Evolutionary conservation across 2,113 vertebrate species (phyloP).

Genomic region (Onychostoma macrolepis): DNA sequence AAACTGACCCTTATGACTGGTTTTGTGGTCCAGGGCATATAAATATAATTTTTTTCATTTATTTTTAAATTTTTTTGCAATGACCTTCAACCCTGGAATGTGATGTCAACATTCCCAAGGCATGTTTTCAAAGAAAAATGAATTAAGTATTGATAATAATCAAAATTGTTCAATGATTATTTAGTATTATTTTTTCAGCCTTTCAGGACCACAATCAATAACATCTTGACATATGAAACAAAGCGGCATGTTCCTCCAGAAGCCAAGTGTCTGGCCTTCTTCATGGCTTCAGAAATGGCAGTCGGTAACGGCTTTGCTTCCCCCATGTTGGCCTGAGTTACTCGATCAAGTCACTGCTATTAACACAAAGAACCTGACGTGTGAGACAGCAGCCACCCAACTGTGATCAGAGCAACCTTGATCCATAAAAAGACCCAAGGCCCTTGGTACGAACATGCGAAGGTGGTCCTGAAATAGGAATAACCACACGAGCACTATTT

Average conservation of each 20-base stretch:
- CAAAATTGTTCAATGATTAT: not conserved
- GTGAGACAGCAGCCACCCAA: not conserved
- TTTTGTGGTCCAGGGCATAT: too few relatives aligned
- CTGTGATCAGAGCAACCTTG: not conserved
- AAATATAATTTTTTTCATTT: too few relatives aligned
- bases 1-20: too few relatives aligned
- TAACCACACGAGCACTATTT: constrained; percentile 28
- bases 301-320: constrained; percentile 15
- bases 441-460: not conserved
- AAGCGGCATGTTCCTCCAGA: not conserved
- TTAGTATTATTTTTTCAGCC: not conserved
- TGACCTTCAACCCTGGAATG: not conserved
- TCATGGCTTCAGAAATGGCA: constrained; percentile 61
- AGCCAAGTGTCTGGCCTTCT: constrained; percentile 30
- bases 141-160: not conserved
- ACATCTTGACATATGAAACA: not conserved
- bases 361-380: not conserved
- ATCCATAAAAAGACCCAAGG: constrained; percentile 33
- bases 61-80: too few relatives aligned
- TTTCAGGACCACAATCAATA: not conserved
- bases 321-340: not conserved
- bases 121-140: not conserved
- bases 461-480: constrained; percentile 19
- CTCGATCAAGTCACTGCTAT: not conserved
- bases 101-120: not conserved